A percentile compares a stretch with the other conserved stretches of the same genome.
These are phyloP conservation scores for Xyrauchen texanus DNA, from an alignment of 2,113 vertebrate species.

Conservation along the genomic window DNA sequence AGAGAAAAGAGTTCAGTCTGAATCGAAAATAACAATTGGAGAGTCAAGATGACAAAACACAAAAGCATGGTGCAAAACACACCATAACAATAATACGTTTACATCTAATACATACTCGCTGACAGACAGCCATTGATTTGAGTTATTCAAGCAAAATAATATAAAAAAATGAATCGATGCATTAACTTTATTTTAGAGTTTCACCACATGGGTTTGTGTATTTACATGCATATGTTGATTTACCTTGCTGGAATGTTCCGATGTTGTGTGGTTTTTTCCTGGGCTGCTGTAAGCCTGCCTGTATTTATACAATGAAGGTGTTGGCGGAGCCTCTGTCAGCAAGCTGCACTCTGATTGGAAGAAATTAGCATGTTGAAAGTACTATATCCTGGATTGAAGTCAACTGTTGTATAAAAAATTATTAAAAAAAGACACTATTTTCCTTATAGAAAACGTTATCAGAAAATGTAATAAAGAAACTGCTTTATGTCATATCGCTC, in stretches of 20 bases:
- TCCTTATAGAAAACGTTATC: too few relatives aligned
- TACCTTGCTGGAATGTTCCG: constrained; percentile 76
- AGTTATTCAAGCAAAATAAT: constrained; percentile 61
- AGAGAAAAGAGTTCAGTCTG: constrained; percentile 36
- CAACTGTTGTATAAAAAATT: too few relatives aligned
- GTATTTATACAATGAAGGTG: constrained; percentile 95
- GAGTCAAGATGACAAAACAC: constrained; percentile 34
- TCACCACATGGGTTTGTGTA: constrained; percentile 1
- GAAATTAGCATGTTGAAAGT: constrained; percentile 28
- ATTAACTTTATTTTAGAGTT: not conserved
- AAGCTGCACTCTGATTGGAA: constrained; percentile 82
- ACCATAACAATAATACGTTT: constrained; percentile 57
- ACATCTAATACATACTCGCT: constrained; percentile 73
- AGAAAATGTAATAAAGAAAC: too few relatives aligned
- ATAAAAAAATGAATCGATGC: constrained; percentile 60
- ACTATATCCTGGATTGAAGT: not conserved
- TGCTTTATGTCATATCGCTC: too few relatives aligned
- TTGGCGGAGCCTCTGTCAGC: constrained; percentile 86
- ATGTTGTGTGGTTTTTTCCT: constrained; percentile 76
- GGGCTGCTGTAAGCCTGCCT: constrained; percentile 88
- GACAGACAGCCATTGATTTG: constrained; percentile 74
- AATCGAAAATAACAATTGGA: constrained; percentile 30
- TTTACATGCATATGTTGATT: not conserved
- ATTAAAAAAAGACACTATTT: too few relatives aligned
- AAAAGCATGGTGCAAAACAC: constrained; percentile 13